Conservation (phyloP, 2,113 vertebrate species). For the Gymnarchus niloticus region DNA sequence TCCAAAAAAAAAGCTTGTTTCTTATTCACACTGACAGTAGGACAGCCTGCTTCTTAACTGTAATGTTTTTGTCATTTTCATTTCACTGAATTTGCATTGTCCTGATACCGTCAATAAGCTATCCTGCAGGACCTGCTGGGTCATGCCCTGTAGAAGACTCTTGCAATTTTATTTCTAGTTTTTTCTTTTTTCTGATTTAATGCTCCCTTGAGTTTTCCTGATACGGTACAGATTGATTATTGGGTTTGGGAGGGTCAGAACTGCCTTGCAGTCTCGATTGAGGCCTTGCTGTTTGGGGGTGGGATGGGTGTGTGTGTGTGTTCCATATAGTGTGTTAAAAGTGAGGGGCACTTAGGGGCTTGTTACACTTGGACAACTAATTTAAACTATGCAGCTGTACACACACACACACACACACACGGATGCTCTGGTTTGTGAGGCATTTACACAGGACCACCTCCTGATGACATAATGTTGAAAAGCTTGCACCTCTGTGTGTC, state of each 20-base stretch:
- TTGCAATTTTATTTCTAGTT: constrained; percentile 15
- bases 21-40: not conserved
- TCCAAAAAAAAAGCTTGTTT: not conserved
- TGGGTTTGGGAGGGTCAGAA: not conserved
- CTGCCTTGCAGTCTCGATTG: not conserved
- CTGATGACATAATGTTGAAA: not conserved
- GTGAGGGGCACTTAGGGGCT: not conserved
- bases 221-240: not conserved
- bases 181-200: not conserved
- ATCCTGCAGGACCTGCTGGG: constrained; percentile 34
- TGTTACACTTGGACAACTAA: not conserved
- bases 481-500: not conserved
- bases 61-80: constrained; percentile 13
- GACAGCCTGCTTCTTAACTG: not conserved
- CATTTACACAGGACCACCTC: not conserved
- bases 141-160: constrained; percentile 24
- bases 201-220: not conserved
- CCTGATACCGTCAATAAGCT: constrained; percentile 49
- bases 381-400: constrained; percentile 12
- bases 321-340: not conserved
- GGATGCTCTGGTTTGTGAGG: not conserved
- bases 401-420: not conserved
- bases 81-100: constrained; percentile 17
- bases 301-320: constrained; percentile 5
- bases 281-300: not conserved